Evolutionary conservation across 2,113 vertebrate species (phyloP).

Genomic region (Hippoglossus stenolepis): DNA sequence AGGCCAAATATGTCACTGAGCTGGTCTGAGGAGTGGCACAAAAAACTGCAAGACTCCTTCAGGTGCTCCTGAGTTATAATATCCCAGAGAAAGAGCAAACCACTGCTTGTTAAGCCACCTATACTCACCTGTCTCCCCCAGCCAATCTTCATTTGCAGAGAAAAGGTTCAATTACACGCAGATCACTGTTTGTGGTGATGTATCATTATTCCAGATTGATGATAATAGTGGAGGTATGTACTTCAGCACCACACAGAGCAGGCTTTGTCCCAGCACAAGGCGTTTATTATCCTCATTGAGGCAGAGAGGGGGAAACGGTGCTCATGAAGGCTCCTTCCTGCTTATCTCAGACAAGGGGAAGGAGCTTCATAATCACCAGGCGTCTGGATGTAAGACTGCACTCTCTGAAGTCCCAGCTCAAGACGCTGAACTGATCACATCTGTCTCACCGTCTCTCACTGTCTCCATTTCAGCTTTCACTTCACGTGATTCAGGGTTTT

Average conservation of each 20-base stretch:
- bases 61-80: constrained; percentile 35
- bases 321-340: constrained; percentile 54
- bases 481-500: not conserved
- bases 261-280: constrained; percentile 71
- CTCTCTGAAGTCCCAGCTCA: constrained; percentile 19
- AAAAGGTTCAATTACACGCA: constrained; percentile 49
- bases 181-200: constrained; percentile 54
- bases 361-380: constrained; percentile 68
- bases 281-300: constrained; percentile 64
- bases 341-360: constrained; percentile 65
- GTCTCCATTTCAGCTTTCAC: constrained; percentile 25
- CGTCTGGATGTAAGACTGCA: constrained; percentile 55
- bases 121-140: constrained; percentile 1
- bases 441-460: constrained; percentile 10
- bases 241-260: constrained; percentile 54
- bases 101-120: constrained; percentile 33
- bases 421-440: constrained; percentile 40
- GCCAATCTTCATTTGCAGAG: constrained; percentile 14
- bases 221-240: constrained; percentile 56
- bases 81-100: constrained; percentile 46
- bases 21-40: constrained; percentile 54
- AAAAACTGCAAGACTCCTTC: constrained; percentile 8
- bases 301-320: constrained; percentile 47
- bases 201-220: constrained; percentile 58
- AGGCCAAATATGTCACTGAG: constrained; percentile 71